Evolutionary conservation across 2,888 invertebrate genomes (phyloP), one percentile per base, ranked within the genome.

Genomic region (Patella ulyssiponensis): DNA sequence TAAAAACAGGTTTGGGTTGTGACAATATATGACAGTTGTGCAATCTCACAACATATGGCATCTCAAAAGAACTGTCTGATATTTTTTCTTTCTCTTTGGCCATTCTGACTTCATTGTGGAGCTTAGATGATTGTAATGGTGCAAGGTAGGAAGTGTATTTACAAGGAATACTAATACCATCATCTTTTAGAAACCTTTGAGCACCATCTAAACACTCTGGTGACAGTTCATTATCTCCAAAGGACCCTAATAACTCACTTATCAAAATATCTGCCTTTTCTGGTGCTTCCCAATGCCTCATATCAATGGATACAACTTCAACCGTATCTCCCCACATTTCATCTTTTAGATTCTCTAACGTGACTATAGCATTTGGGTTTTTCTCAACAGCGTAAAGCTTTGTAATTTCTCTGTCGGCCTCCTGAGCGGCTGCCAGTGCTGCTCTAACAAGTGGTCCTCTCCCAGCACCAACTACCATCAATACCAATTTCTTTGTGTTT

Each of bases 201-300:
- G 97, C 98, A 3, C 98, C 98, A 92, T 98, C 98, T 74, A 99
- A 93, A 92, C 98, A 99, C 92, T 99, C 99, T 0, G 99, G 99
- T 0, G 98, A 98, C 15, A 99, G 94, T 93, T 99, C 99, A 91
- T 99, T 99, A 91, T 99, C 99, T 27, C 98, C 98, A 93, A 99
- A 99, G 1, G 98, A 98, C 0, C 97, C 99, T 75, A 99, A 93
- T 71, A 99, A 93, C 92, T 99, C 99, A 0, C 98, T 98, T 51
- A 99, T 96, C 75, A 99, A 93, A 86, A 99, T 96, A 92, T 99
- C 99, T 0, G 98, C 98, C 90, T 96, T 95, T 85, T 96, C 96
- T 0, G 91, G 89, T 0, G 91, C 90, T 20, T 88, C 83, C 89
- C 92, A 91, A 27, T 86, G 82, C 56, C 93, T 84, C 92, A 93